Evolutionary conservation across 2,113 vertebrate genomes (phyloP).

Genomic region (Sphaerodactylus townsendi): DNA sequence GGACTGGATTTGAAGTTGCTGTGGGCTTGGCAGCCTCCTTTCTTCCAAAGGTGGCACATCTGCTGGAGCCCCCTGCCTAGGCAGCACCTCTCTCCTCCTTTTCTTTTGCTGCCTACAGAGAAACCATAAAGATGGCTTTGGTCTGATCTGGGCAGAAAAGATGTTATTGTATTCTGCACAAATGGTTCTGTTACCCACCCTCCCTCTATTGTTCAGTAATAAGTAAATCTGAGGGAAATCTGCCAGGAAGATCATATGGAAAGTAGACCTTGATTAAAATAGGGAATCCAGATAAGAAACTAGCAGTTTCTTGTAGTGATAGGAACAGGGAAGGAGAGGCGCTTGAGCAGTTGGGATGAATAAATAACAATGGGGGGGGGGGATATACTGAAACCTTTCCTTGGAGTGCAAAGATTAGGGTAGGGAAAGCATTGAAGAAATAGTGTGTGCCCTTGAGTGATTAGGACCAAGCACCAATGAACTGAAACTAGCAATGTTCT

Average conservation of each 20-base stretch:
- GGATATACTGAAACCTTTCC: background rate
- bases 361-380: background rate
- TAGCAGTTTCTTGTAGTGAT: background rate
- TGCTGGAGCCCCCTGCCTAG: background rate
- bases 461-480: background rate
- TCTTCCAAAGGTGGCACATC: background rate
- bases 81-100: background rate
- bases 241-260: background rate
- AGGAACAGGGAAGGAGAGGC: background rate
- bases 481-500: background rate
- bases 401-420: background rate
- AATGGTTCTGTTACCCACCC: background rate
- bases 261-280: background rate
- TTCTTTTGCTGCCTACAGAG: background rate
- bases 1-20: background rate
- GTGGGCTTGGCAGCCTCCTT: no score
- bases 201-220: background rate
- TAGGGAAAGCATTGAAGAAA: background rate
- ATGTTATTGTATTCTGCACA: no score
- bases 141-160: background rate
- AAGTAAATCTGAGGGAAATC: background rate
- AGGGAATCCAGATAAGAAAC: background rate
- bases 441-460: background rate
- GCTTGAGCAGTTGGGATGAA: background rate
- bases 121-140: background rate